Evolutionary conservation across 2,888 invertebrate genomes (phyloP).

Genomic region (Eucriotettix oculatus): DNA sequence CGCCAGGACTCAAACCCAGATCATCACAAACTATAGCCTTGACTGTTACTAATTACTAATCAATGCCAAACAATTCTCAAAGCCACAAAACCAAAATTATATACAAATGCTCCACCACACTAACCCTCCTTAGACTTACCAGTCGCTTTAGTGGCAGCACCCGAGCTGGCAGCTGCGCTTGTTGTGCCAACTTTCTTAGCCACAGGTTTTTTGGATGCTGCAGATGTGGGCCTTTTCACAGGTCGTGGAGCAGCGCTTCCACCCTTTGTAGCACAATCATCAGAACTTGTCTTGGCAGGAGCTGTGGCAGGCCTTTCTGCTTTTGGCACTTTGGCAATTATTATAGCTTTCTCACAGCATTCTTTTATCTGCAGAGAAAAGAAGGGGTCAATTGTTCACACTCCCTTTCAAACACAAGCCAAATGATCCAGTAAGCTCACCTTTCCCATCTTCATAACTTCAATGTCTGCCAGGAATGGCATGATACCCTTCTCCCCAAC

Average conservation of each 20-base stretch:
- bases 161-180: conserved; percentile 14
- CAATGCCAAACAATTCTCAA: no score
- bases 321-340: conserved; percentile 47
- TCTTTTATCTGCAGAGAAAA: conserved; percentile 55
- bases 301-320: conserved; percentile 37
- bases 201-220: conserved; percentile 21
- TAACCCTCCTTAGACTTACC: no score
- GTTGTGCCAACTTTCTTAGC: conserved; percentile 20
- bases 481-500: conserved; percentile 81
- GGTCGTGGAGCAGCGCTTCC: conserved; percentile 34
- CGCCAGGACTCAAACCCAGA: no score
- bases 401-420: neutral
- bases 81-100: no score
- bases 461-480: conserved; percentile 76
- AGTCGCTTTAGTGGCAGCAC: no score
- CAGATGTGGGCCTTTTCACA: conserved; percentile 29
- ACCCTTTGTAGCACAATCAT: conserved; percentile 18
- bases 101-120: no score
- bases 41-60: no score
- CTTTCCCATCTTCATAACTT: conserved; percentile 80
- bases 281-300: conserved; percentile 28
- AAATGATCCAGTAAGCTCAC: conserved; percentile 20
- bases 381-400: neutral
- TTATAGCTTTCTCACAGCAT: conserved; percentile 81
- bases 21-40: no score